Base-by-base conservation (phyloP, 1,140 invertebrate genomes). In the Trissolcus basalis region DNA sequence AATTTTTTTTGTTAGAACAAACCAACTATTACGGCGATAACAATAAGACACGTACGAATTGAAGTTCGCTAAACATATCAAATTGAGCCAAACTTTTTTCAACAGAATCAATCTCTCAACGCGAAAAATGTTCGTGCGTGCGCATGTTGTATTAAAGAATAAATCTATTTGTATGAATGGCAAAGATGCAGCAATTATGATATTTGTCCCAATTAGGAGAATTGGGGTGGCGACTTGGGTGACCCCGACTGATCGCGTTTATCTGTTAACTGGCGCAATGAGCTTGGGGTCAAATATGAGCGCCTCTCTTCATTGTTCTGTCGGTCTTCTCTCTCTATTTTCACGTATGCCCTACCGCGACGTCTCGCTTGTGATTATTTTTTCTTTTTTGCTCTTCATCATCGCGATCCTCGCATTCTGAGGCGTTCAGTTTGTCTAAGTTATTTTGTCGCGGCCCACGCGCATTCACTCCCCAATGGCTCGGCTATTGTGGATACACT, bases 271-370 rank as follows among this genome's bases (percentile, higher is more conserved):
- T 85, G 78, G 82, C 83, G 80, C 79, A 85, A 85, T 85, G 80
- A 74, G 68, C 81, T 79, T 76, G 83, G 80, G 84, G 84, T 85
- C 84, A 85, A 85, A 85, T 85, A 85, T 75, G 81, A 82, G 79
- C 80, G 83, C 77, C 70, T 83, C 69, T 81, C 77, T 80, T 67
- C 74, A 72, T 79, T 75, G 49, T 77, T 80, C 76, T 64, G 56
- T 78, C 59, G 49, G 15, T 56, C 15, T 53, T 72, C 63, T 64
- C 59, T 14, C 49, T 73, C 71, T 51, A 43, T 50, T 70, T 68
- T 67, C 50, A 74, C 69, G 70, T 61, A 41, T 11, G 32, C 32
- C 19, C 47, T 44, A 10, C 39, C 64, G 14, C 61, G 9, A 10
- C 50, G 41, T 70, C 64, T 73, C 39, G 45, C 64, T 73, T 48